phyloP scores from a whole-genome alignment of 2,888 invertebrate genomes.

The Acanthosepion lycidas region DNA sequence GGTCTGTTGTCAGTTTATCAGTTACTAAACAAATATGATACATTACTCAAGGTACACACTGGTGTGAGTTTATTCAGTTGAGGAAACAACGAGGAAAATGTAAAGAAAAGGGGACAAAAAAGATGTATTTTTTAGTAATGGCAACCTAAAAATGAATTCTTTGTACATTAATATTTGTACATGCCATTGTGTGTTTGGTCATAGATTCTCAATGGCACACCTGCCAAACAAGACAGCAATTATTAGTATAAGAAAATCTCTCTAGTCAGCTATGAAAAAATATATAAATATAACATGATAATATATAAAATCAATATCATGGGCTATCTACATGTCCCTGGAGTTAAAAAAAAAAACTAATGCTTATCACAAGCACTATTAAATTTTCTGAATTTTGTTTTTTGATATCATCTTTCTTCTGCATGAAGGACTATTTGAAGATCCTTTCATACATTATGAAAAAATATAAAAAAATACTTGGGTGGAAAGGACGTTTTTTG shows the following conservation, averaged over 20 bases:
- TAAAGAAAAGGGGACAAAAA: neutral
- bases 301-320: neutral
- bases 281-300: neutral
- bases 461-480: too few relatives aligned
- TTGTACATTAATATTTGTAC: conserved; percentile 8
- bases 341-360: too few relatives aligned
- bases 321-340: too few relatives aligned
- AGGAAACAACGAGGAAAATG: neutral
- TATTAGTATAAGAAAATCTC: neutral
- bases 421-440: too few relatives aligned
- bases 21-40: neutral
- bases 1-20: neutral
- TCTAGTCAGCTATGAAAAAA: neutral
- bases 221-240: neutral
- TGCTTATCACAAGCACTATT: too few relatives aligned
- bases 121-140: conserved; percentile 4
- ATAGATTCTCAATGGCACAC: neutral
- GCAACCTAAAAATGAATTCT: conserved; percentile 1
- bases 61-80: neutral
- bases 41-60: neutral
- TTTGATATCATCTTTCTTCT: too few relatives aligned
- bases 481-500: too few relatives aligned
- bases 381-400: too few relatives aligned
- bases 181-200: neutral
- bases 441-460: too few relatives aligned